Evolutionary conservation across 2,888 invertebrate genomes (phyloP).

Genomic region (Tetanocera ferruginea): DNA sequence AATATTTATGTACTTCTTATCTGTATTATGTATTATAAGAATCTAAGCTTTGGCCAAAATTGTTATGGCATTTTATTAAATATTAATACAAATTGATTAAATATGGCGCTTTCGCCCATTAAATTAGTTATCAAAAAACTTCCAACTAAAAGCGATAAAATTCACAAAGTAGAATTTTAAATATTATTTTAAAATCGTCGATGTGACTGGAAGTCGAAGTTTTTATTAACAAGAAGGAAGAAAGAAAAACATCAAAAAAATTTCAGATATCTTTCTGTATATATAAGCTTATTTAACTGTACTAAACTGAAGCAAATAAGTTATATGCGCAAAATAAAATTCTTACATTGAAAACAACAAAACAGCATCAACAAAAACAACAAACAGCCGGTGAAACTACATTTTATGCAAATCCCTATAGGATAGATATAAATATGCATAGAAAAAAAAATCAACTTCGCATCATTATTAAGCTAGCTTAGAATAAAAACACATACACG

Average conservation of each 20-base stretch:
- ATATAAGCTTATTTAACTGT: background rate
- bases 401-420: slow-evolving; percentile 63
- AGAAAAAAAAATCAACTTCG: slow-evolving; percentile 7
- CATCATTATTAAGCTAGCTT: background rate
- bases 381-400: slow-evolving; percentile 59
- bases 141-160: too few species aligned
- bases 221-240: too few species aligned
- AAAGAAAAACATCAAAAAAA: slow-evolving; percentile 31
- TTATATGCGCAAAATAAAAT: background rate
- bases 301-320: background rate
- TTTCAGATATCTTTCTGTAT: background rate
- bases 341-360: slow-evolving; percentile 20
- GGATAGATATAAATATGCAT: slow-evolving; percentile 40
- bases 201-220: too few species aligned
- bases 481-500: slow-evolving; percentile 25
- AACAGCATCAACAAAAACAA: slow-evolving; percentile 29
- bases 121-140: too few species aligned
- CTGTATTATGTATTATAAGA: too few species aligned
- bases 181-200: too few species aligned
- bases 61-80: too few species aligned
- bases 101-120: too few species aligned
- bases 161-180: too few species aligned
- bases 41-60: too few species aligned
- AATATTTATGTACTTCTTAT: too few species aligned
- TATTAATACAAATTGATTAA: too few species aligned